These are phyloP conservation scores for Prochilodus magdalenae DNA, from an alignment of 2,113 vertebrate genomes.

Conservation along the genomic window DNA sequence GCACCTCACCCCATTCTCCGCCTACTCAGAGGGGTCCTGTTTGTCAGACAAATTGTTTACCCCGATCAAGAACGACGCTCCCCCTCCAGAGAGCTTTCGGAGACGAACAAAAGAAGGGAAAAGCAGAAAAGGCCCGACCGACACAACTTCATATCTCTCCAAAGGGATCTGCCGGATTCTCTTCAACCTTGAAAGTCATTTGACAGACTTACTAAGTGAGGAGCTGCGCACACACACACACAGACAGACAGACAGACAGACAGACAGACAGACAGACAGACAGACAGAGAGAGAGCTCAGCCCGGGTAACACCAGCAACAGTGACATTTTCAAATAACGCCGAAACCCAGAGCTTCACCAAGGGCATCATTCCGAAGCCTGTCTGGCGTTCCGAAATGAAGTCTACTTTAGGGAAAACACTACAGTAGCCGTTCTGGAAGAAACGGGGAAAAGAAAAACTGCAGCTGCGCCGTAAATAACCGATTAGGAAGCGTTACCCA, in stretches of 20 bases:
- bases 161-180: slow-evolving; percentile 35
- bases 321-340: slow-evolving; percentile 32
- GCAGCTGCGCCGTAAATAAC: slow-evolving; percentile 15
- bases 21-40: slow-evolving; percentile 31
- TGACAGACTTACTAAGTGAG: slow-evolving; percentile 51
- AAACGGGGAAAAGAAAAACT: no score
- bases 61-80: slow-evolving; percentile 40
- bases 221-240: slow-evolving; percentile 29
- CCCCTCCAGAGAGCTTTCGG: slow-evolving; percentile 48
- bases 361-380: slow-evolving; percentile 19
- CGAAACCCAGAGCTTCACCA: slow-evolving; percentile 33
- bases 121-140: slow-evolving; percentile 29
- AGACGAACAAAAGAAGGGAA: slow-evolving; percentile 44
- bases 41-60: slow-evolving; percentile 55
- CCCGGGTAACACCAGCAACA: slow-evolving; percentile 30
- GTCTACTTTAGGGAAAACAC: slow-evolving; percentile 9
- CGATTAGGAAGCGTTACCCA: no score
- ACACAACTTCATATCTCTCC: slow-evolving; percentile 26
- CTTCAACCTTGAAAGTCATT: slow-evolving; percentile 60
- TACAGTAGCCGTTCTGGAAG: neutral
- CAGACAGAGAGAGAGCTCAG: slow-evolving; percentile 19
- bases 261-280: no score
- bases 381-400: slow-evolving; percentile 1
- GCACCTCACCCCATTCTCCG: slow-evolving; percentile 39
- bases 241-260: no score